Evolutionary conservation across 2,113 vertebrate genomes (phyloP), one percentile per base, ranked within the genome.

Genomic region (Tretioscincus oriximinensis): DNA sequence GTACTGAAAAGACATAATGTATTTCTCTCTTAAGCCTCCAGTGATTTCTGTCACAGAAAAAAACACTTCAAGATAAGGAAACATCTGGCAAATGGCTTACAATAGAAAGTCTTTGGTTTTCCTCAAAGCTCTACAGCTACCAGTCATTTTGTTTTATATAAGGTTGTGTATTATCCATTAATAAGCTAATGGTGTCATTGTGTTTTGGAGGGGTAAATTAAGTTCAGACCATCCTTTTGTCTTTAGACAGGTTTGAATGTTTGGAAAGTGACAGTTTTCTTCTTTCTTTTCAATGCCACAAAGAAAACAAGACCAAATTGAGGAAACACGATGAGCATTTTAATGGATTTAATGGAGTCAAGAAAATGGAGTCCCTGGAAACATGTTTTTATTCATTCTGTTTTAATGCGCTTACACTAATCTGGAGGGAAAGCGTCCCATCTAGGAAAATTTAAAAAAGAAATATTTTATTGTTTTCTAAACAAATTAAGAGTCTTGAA

Each of bases 221-320:
- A 83, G 80, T 58, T 16, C 26, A 78, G 85, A 49, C 41, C 80
- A 28, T 41, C 61, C 0, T 75, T 69, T 6, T 29, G 72, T 84
- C 72, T 89, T 89, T 80, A 75, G 31, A 91, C 82, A 74, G 22
- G 31, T 75, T 89, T 83, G 84, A 29, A n/a, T 72, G 85, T 84
- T 88, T 66, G 67, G 61, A 78, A 73, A 87, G 72, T 84, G 60
- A 77, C 86, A 81, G 65, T 88, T 90, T 79, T 76, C n/a, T 89
- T 93, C 90, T 89, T 89, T 89, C 90, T 87, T 84, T 88, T 58
- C 66, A 41, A 75, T 64, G 87, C 78, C 80, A 76, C 28, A 12
- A 35, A 83, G 82, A 21, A 90, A 86, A 77, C 76, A 71, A 85
- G 84, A 81, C 66, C 76, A 51, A 71, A 74, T 77, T 86, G 86